Evolutionary conservation across 2,113 vertebrate genomes (phyloP), one percentile per base, ranked within the genome.

Genomic region (Cariama cristata): DNA sequence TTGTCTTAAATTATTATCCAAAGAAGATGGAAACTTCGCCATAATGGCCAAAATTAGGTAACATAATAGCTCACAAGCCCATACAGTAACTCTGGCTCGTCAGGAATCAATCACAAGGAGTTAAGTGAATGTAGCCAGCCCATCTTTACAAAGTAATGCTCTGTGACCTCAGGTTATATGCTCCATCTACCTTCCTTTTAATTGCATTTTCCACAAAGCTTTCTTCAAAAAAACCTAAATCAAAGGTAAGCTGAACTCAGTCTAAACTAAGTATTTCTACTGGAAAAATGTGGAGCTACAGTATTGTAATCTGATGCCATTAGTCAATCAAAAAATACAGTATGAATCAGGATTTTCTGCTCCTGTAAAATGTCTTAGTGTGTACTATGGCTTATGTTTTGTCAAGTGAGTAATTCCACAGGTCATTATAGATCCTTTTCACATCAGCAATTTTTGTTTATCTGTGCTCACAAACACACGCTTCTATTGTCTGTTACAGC

Each of bases 401-500:
- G 27, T 76, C 74, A 87, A 72, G 62, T 52, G 60, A 93, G 21
- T 93, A 92, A 86, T 87, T 97, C 35, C 32, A 68, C 82, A 97
- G 73, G 75, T 95, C 52, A 47, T 93, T 92, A 89, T 59, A 83
- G 50, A 86, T 84, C 47, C 45, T 75, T 84, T 67, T 82, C 42
- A 56, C 20, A 72, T 79, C n/a, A 91, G 56, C 76, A 68, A 91
- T 87, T 95, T 90, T 84, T 74, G 20, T 93, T 94, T 79, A 92
- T 72, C 73, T 77, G 35, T 96, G 76, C 58, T 94, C 47, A 79
- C 38, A 72, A 77, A 82, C 21, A 64, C 40, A 72, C 53, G 53
- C 28, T 82, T 84, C 38, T 81, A 19, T 86, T 91, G 22, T 88
- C 64, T 87, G 60, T 50, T 79, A 42, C 23, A 85, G 49, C 90